Conservation (phyloP, 2,113 vertebrate species). For the Myiopsitta monachus region DNA sequence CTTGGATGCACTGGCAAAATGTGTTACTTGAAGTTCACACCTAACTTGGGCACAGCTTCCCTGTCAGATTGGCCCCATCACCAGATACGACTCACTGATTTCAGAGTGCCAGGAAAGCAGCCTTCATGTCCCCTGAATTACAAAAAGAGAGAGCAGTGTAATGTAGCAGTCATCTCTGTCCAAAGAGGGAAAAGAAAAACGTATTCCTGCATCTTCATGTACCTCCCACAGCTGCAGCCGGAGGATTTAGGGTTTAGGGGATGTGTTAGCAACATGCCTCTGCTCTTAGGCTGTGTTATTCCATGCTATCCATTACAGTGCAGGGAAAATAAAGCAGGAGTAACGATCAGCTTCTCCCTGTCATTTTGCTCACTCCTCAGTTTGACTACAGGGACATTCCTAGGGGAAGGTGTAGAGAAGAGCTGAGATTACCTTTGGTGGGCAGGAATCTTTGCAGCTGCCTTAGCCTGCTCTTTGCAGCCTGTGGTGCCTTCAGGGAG, state of each 20-base stretch:
- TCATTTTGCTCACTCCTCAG: not conserved
- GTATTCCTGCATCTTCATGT: not conserved
- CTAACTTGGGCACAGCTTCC: not conserved
- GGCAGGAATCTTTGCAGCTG: not conserved
- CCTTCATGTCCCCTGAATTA: not conserved
- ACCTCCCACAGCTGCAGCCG: not conserved
- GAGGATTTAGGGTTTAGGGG: not conserved
- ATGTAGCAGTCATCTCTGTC: not conserved
- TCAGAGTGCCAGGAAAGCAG: not conserved
- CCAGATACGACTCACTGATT: not conserved
- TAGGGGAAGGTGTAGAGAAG: not conserved
- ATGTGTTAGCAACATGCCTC: not conserved
- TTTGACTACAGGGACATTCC: not conserved
- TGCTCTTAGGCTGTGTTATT: not conserved
- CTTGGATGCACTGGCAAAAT: not conserved
- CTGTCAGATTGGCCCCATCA: not conserved
- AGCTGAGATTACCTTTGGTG: not conserved
- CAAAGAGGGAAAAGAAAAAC: not conserved
- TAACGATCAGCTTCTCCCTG: not conserved
- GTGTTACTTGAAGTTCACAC: slow-evolving; percentile 16
- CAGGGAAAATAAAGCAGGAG: not conserved
- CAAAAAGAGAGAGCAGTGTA: not conserved
- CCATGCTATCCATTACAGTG: accelerated
- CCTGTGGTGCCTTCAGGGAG: not conserved
- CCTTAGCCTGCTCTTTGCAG: not conserved